Evolutionary conservation across 2,888 invertebrate genomes (phyloP).

Genomic region (Scaptomyza caliginosa): DNA sequence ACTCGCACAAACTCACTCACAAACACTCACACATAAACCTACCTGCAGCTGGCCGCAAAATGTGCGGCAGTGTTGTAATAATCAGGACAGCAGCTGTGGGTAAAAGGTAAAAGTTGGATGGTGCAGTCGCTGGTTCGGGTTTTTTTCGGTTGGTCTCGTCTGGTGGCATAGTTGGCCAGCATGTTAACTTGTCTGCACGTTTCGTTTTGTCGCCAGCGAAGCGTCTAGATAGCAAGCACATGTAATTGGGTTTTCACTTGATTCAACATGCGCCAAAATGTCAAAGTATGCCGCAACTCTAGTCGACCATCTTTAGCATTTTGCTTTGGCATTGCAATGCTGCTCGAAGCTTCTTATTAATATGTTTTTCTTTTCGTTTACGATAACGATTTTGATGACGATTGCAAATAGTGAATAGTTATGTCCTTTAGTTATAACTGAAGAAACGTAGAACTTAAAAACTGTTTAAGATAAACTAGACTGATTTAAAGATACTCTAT

Average conservation of each 20-base stretch:
- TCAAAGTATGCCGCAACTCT: constrained; percentile 64
- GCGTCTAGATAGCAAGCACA: constrained; percentile 55
- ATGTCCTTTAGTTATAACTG: too few species aligned
- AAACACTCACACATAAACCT: constrained; percentile 2
- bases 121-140: neutral
- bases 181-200: constrained; percentile 65
- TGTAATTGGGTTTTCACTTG: constrained; percentile 76
- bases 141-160: neutral
- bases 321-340: neutral
- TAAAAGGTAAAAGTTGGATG: constrained; percentile 13
- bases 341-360: neutral
- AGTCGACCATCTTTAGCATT: constrained; percentile 27
- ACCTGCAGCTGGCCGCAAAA: constrained; percentile 42
- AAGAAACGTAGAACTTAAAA: too few species aligned
- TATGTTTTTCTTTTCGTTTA: constrained; percentile 12
- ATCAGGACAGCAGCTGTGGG: constrained; percentile 34
- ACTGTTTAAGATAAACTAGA: too few species aligned
- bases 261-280: constrained; percentile 72
- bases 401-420: constrained; percentile 2
- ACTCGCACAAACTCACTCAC: constrained; percentile 7
- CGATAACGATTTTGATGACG: neutral
- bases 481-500: too few species aligned
- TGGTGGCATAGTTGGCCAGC: constrained; percentile 54
- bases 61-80: constrained; percentile 56
- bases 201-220: constrained; percentile 58